Evolutionary conservation across 1,140 invertebrate genomes (phyloP).

Genomic region (Drosophila oshimai): DNA sequence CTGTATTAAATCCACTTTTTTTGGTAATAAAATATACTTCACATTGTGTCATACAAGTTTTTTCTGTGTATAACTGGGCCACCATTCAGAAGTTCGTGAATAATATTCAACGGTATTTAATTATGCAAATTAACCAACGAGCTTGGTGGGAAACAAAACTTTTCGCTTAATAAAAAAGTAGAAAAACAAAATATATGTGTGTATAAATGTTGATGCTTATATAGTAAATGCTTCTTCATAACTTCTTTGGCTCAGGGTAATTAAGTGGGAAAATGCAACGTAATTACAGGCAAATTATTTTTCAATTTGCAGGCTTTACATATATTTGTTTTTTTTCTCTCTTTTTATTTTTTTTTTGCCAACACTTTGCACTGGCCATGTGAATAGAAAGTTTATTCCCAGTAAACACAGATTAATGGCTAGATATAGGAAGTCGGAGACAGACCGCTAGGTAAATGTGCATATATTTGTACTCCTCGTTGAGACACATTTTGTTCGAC

Average conservation of each 20-base stretch:
- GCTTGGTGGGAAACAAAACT: constrained; percentile 55
- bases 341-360: constrained; percentile 17
- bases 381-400: constrained; percentile 73
- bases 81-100: constrained; percentile 30
- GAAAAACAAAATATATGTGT: constrained; percentile 13
- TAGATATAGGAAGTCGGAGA: constrained; percentile 26
- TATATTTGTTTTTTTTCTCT: constrained; percentile 24
- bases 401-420: constrained; percentile 41
- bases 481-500: constrained; percentile 64
- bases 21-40: no score
- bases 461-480: constrained; percentile 79
- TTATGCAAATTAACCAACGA: constrained; percentile 70
- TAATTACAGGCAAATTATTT: constrained; percentile 79
- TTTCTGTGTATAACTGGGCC: no score
- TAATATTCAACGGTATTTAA: constrained; percentile 76
- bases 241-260: constrained; percentile 41
- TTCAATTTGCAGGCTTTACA: constrained; percentile 65
- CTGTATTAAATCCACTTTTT: no score
- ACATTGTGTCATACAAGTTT: not conserved
- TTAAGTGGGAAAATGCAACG: constrained; percentile 77
- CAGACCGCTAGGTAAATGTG: constrained; percentile 71
- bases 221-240: constrained; percentile 39
- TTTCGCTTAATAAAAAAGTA: constrained; percentile 17
- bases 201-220: constrained; percentile 11
- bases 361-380: constrained; percentile 46